Conservation (phyloP, 2,797 vertebrate genomes). For the Hylomyscus alleni region DNA sequence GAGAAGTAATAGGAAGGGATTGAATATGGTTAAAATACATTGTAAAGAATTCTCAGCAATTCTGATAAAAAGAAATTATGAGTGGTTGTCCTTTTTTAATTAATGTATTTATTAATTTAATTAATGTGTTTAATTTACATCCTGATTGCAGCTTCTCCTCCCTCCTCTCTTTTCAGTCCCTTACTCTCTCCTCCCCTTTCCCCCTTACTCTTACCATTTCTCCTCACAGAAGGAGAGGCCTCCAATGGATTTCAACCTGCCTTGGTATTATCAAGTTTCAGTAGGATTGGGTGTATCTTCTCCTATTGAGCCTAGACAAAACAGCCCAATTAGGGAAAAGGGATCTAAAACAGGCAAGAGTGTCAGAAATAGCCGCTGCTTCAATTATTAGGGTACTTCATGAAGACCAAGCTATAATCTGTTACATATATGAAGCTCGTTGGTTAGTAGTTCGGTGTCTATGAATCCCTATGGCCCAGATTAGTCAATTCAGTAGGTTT, state of each 20-base stretch:
- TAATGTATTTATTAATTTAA: too few relatives aligned
- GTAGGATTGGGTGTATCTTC: not conserved
- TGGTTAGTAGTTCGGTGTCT: not conserved
- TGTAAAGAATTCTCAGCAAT: too few relatives aligned
- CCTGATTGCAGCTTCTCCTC: too few relatives aligned
- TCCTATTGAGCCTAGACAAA: not conserved
- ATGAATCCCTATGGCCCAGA: not conserved
- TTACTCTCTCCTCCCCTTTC: not conserved
- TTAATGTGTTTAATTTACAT: too few relatives aligned
- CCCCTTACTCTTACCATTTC: too few relatives aligned
- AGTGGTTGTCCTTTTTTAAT: too few relatives aligned
- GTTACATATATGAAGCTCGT: not conserved
- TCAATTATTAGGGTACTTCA: not conserved
- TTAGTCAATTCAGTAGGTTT: not conserved
- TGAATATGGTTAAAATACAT: too few relatives aligned
- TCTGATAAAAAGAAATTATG: too few relatives aligned
- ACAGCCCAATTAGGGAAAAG: not conserved
- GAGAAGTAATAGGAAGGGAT: too few relatives aligned
- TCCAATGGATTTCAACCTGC: not conserved
- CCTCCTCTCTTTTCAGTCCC: not conserved
- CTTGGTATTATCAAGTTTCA: not conserved
- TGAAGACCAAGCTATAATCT: not conserved
- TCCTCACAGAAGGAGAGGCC: not conserved
- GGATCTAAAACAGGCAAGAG: not conserved
- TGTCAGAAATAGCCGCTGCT: not conserved